Conservation (phyloP, 1,140 invertebrate genomes). For the Halictus rubicundus region DNA sequence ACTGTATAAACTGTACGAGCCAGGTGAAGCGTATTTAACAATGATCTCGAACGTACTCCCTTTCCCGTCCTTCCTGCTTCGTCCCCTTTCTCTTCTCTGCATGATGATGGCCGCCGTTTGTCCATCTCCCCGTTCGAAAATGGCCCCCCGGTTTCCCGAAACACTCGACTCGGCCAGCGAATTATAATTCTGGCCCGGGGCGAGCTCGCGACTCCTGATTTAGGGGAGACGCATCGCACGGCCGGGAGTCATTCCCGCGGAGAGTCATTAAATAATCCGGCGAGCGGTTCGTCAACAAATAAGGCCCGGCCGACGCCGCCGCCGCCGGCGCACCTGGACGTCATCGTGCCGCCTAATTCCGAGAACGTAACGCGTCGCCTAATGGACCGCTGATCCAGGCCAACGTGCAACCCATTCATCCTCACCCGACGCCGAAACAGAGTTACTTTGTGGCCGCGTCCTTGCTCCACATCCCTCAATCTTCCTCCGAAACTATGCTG, state of each 20-base stretch:
- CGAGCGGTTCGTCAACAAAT: constrained; percentile 40
- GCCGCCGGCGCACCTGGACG: constrained; percentile 1
- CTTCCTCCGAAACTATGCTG: not conserved
- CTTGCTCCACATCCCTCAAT: constrained; percentile 23
- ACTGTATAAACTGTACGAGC: too few species aligned
- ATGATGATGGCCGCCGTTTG: constrained; percentile 66
- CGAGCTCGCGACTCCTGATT: constrained; percentile 10
- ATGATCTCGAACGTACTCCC: constrained; percentile 69
- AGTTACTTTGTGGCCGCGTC: constrained; percentile 21
- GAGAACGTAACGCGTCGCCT: not conserved
- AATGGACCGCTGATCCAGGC: constrained; percentile 23
- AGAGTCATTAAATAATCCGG: constrained; percentile 47
- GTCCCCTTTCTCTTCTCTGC: constrained; percentile 71
- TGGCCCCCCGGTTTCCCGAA: not conserved
- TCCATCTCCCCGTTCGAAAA: constrained; percentile 57
- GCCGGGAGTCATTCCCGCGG: constrained; percentile 10
- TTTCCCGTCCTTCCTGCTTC: constrained; percentile 68
- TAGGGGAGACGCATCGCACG: not conserved
- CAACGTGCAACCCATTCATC: constrained; percentile 39
- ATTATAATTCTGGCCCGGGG: constrained; percentile 1
- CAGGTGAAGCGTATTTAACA: too few species aligned
- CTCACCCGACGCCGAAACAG: constrained; percentile 4
- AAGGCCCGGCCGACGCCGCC: not conserved
- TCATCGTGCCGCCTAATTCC: constrained; percentile 15
- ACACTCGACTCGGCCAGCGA: constrained; percentile 2